phyloP scores from a whole-genome alignment of 2,113 vertebrate species.

The Thermophis baileyi region DNA sequence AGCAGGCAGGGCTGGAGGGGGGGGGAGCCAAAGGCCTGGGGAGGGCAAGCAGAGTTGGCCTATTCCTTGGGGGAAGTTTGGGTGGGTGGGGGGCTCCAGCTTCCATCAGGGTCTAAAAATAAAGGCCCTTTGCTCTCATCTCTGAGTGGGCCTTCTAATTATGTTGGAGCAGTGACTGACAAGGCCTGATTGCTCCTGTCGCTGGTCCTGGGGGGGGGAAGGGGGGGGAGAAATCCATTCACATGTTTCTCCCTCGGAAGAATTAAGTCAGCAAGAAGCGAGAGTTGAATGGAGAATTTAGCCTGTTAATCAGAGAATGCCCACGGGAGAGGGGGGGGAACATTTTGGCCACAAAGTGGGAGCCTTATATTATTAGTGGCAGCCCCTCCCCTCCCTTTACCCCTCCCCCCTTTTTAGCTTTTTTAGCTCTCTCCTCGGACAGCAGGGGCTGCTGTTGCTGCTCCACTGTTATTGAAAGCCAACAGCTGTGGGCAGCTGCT shows the following conservation, averaged over 20 bases:
- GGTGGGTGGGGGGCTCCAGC: background rate
- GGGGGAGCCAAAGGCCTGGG: background rate
- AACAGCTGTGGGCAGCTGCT: background rate
- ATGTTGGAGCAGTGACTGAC: too few relatives aligned
- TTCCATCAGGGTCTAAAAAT: background rate
- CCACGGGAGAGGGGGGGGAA: background rate
- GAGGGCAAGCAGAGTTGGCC: background rate
- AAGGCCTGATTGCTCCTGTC: background rate
- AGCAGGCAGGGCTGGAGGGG: background rate
- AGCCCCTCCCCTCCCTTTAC: background rate
- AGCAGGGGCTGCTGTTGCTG: too few relatives aligned
- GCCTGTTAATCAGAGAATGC: background rate
- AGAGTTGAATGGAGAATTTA: background rate
- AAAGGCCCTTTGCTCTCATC: background rate
- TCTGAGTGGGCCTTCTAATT: background rate
- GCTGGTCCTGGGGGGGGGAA: background rate
- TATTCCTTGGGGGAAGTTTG: background rate
- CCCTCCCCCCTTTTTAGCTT: background rate
- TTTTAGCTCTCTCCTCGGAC: too few relatives aligned
- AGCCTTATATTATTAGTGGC: background rate
- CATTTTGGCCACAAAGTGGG: background rate
- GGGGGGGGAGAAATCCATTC: background rate
- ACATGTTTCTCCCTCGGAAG: background rate
- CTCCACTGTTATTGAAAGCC: background rate
- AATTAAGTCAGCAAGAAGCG: background rate